Evolutionary conservation across 2,113 vertebrate species (phyloP), one percentile per base, ranked within the genome.

Genomic region (Lipotes vexillifer): DNA sequence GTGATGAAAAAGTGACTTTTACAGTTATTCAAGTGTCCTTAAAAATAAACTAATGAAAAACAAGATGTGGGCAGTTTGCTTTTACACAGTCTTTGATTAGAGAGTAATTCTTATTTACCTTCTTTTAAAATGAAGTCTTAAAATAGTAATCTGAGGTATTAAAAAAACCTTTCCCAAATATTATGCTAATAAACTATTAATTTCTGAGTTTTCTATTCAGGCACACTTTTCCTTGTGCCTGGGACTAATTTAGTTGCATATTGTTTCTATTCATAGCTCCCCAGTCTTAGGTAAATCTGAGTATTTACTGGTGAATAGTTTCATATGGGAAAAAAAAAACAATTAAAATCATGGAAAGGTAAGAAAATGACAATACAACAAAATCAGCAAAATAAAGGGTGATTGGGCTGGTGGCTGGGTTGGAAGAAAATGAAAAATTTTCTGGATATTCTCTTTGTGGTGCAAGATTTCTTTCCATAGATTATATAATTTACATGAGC

Each of bases 391-490:
- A 66, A 59, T 89, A 81, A 88, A 82, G 23, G 9, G 23, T 82
- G 46, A 90, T 72, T 88, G 93, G n/a, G 27, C 27, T 59, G 15
- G 68, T 93, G 63, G 17, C 57, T 68, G 5, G 44, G 8, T 91
- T 95, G 46, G 61, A 85, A 95, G 80, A 95, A 94, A 82, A 66
- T 63, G 61, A 93, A 46, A 11, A 74, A 71, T 97, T 88, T 95
- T 88, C 72, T 87, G 87, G 12, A 49, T 33, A 41, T 13, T 65
- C 36, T 94, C 17, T 80, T 80, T 81, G 77, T 93, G 71, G 33
- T 90, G 23, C 46, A 85, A 90, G 23, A 69, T 85, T 93, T 91
- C 66, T 74, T 96, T 87, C 31, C 8, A 4, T 87, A 86, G 87
- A 80, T 92, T 61, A 87, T 72, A 7, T 81, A 71, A 94, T 80